Base-by-base conservation (phyloP, 2,888 invertebrate species). In the Agrochola lota region DNA sequence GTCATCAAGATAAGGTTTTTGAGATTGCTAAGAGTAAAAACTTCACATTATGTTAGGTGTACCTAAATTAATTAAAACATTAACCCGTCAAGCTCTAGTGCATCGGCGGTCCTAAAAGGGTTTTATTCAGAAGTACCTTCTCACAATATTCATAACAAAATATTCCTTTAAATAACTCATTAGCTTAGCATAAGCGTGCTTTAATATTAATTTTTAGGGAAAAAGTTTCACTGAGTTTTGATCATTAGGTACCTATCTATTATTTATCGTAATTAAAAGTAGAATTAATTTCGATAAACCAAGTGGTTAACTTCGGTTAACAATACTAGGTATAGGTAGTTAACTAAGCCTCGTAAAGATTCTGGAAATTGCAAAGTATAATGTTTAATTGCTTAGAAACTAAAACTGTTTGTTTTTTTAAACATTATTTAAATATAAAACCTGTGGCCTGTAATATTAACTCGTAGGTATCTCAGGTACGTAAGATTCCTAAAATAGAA, bases 1-100 rank as follows among this genome's bases (percentile, higher is more conserved):
- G 72, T 59, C 72, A 52, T 43, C 40, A 71, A 78, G 84, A 84
- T 84, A 84, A 74, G 46, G 78, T 60, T 77, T 72, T n/a, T 67
- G 46, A 68, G 49, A 70, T 83, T 69, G 69, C 30, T 59, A 75
- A 46, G 12, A 46, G 15, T 46, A 46, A 81, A 80, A 68, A 79
- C 30, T 63, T 55, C 17, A 62, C 55, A 52, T 74, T 71, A 67
- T 75, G 71, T 68, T 26, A 49, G 20, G 26, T 67, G 52, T 71
- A 60, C 78, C 57, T 66, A 71, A 55, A 79, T 57, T 66, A 71
- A 63, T 59, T 67, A 40, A 59, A 57, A 59, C 64, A 40, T 60
- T 66, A 80, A 62, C 7, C 17, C 52, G 79, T 49, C 30, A 57
- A 11, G 84, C 59, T 84, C 17, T 23, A n/a, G n/a, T 23, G 80